Evolutionary conservation across 1,140 invertebrate species (phyloP).

Genomic region (Lepidostoma basale): DNA sequence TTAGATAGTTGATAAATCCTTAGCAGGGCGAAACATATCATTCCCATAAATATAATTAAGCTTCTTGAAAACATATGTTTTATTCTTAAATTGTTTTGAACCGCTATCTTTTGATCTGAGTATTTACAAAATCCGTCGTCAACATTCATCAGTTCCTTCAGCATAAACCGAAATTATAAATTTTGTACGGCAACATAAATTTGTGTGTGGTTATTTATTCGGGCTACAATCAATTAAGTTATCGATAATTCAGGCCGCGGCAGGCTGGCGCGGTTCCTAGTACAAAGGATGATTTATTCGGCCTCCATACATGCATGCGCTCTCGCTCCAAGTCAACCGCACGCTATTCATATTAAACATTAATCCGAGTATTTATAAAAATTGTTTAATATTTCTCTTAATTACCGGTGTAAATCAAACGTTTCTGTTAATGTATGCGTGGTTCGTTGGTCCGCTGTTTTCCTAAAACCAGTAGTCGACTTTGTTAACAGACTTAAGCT

Average conservation of each 20-base stretch:
- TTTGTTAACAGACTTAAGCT: background rate
- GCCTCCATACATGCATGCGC: background rate
- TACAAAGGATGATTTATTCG: constrained; percentile 17
- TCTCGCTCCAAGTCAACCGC: background rate
- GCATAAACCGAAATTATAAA: no score
- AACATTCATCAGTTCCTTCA: no score
- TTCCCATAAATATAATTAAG: no score
- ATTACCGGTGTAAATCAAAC: constrained; percentile 14
- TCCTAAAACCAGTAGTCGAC: constrained; percentile 3
- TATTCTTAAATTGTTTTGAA: no score
- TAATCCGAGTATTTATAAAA: constrained; percentile 8
- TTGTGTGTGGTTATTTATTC: background rate
- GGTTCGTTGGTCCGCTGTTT: background rate
- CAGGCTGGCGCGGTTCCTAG: background rate
- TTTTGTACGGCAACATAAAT: no score
- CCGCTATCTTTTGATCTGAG: no score
- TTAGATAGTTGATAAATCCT: no score
- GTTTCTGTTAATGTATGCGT: constrained; percentile 5
- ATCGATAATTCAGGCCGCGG: constrained; percentile 5
- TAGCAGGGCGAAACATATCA: no score
- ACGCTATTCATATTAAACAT: constrained; percentile 19
- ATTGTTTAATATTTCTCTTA: constrained; percentile 23
- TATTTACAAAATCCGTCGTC: no score
- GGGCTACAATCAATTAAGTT: background rate
- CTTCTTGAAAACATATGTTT: no score